A percentile compares a stretch with the other conserved stretches of the same genome.
Conservation (phyloP, 2,888 invertebrate genomes). For the Agonopterix heracliana region DNA sequence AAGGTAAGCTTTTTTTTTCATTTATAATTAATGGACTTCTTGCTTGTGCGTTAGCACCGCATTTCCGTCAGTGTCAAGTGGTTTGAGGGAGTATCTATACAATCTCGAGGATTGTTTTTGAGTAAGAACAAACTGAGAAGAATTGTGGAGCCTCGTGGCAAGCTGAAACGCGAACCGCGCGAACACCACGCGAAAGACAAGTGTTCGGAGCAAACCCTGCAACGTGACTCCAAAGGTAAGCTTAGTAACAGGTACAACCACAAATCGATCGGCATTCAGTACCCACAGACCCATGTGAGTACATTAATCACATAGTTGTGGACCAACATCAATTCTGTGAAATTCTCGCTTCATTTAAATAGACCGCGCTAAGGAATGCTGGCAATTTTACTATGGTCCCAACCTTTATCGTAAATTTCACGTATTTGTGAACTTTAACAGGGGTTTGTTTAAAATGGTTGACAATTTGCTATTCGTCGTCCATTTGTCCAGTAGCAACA, state of each 20-base stretch:
- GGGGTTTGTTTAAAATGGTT: neutral
- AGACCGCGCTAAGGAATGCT: conserved; percentile 2
- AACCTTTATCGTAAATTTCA: conserved; percentile 1
- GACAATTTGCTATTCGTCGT: neutral
- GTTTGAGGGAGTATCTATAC: too few species aligned
- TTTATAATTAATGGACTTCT: too few species aligned
- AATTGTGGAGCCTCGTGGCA: too few species aligned
- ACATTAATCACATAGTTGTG: conserved; percentile 10
- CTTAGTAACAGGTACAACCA: neutral
- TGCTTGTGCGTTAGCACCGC: too few species aligned
- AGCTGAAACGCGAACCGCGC: too few species aligned
- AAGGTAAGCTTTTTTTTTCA: too few species aligned
- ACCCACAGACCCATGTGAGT: neutral
- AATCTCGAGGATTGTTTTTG: too few species aligned
- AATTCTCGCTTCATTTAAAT: conserved; percentile 14
- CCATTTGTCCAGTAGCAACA: conserved; percentile 5
- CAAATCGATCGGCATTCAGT: neutral
- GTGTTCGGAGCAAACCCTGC: too few species aligned
- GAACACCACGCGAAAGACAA: too few species aligned
- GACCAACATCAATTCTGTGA: conserved; percentile 7
- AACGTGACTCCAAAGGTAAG: too few species aligned
- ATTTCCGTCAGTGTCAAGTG: too few species aligned
- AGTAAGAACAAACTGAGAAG: too few species aligned
- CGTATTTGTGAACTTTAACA: neutral
- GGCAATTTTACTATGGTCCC: neutral